These are phyloP conservation scores for Morone chrysops DNA, from an alignment of 2,113 vertebrate genomes.

Conservation along the genomic window DNA sequence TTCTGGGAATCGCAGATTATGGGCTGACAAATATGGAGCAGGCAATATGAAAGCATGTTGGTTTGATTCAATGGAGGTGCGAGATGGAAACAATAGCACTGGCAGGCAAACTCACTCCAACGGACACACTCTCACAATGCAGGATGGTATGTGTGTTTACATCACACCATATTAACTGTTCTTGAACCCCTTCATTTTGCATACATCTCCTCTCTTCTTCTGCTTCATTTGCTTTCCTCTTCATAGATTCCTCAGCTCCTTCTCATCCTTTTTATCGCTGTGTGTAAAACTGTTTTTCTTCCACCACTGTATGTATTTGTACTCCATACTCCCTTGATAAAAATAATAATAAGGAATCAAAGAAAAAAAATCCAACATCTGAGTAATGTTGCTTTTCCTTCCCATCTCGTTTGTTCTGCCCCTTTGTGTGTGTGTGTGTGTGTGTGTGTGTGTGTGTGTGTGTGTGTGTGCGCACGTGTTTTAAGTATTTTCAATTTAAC, in stretches of 20 bases:
- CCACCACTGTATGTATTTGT: neutral
- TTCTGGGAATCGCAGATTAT: conserved; percentile 67
- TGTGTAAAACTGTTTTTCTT: too few relatives aligned
- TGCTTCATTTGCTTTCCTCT: neutral
- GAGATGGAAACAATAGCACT: conserved; percentile 37
- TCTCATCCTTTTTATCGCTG: neutral
- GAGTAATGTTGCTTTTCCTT: conserved; percentile 18
- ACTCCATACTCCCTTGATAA: neutral
- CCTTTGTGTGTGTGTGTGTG: neutral
- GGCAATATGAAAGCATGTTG: conserved; percentile 39
- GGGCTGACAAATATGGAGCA: conserved; percentile 57
- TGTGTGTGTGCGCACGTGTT: neutral
- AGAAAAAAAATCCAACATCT: neutral
- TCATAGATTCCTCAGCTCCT: neutral
- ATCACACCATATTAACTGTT: neutral
- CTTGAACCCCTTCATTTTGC: neutral
- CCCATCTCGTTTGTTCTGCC: conserved; percentile 22
- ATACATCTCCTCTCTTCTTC: neutral
- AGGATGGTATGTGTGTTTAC: conserved; percentile 10
- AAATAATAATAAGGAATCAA: neutral
- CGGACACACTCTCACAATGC: conserved; percentile 6
- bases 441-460: neutral
- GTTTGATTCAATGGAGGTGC: conserved; percentile 52
- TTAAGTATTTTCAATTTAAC: conserved; percentile 9
- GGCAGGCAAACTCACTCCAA: conserved; percentile 29